Conservation (phyloP, 1,140 invertebrate genomes). For the Brachionus calyciflorus region DNA sequence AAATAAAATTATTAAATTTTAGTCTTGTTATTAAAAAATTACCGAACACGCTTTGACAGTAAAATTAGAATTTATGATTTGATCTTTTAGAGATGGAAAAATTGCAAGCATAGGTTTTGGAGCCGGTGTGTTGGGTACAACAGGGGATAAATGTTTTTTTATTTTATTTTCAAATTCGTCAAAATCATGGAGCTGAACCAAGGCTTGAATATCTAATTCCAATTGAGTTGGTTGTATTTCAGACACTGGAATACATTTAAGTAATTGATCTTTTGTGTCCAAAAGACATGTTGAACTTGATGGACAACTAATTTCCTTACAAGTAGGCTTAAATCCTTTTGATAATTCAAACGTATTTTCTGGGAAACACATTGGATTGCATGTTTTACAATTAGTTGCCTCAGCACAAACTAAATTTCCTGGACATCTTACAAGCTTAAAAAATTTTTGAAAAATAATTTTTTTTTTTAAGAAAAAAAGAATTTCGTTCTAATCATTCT, state of each 20-base stretch:
- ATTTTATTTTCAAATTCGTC: neutral
- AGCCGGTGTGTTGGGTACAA: neutral
- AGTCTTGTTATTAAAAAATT: too few species aligned
- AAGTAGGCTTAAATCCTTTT: neutral
- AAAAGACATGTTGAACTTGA: neutral
- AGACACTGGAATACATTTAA: neutral
- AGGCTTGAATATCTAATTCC: conserved; percentile 8
- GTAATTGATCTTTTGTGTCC: neutral
- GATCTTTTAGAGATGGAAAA: neutral
- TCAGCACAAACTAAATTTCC: conserved; percentile 2
- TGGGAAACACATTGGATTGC: conserved; percentile 30
- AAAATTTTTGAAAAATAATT: too few species aligned
- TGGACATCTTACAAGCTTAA: neutral
- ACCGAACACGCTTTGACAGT: neutral
- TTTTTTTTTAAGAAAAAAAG: too few species aligned
- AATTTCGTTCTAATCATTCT: too few species aligned
- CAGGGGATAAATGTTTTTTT: neutral
- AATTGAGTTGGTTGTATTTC: neutral
- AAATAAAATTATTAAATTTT: too few species aligned
- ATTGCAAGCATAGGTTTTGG: neutral
- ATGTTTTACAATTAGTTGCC: conserved; percentile 11
- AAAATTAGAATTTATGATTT: neutral
- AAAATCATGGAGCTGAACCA: neutral
- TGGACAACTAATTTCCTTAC: neutral
- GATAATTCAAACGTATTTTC: neutral